Base-by-base conservation (phyloP, 1,140 invertebrate genomes). In the Hypothenemus hampei region DNA sequence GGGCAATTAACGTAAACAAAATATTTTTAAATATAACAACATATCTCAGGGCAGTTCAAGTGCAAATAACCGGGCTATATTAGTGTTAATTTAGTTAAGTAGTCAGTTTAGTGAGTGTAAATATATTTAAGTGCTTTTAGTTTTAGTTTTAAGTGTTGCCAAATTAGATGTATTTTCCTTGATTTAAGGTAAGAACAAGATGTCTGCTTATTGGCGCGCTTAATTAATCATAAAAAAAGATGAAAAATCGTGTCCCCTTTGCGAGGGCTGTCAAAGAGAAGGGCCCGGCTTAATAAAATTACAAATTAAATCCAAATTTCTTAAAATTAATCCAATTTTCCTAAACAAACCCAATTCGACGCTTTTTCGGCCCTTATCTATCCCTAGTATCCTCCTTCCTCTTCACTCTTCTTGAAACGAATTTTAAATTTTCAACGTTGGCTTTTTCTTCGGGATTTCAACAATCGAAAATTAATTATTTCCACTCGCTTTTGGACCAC, bases 381-480 rank as follows among this genome's bases (percentile, higher is more conserved):
- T n/a, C n/a, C n/a, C n/a, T n/a, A 50, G 29, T 35, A 15, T 41
- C 55, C 40, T 40, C 41, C 48, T 29, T 43, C 24, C 29, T 57
- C 47, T n/a, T n/a, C n/a, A n/a, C n/a, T n/a, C n/a, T n/a, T n/a
- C n/a, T n/a, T n/a, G n/a, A n/a, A 54, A 41, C 52, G 56, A 58
- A 54, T 61, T 61, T 57, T 49, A 57, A 60, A 63, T 63, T 61
- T 59, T 55, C 55, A 63, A n/a, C n/a, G n/a, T n/a, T n/a, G n/a
- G n/a, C n/a, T 61, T 64, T 65, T 65, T 65, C 64, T 65, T 60
- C 52, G 48, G 31, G 61, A 61, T 62, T 60, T 58, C 22, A 45
- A 67, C 66, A 68, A 68, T 68, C 46, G 64, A 65, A 63, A 66
- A 63, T 65, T 68, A 68, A 68, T 68, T 68, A n/a, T n/a, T n/a